Base-by-base conservation (phyloP, 1,140 invertebrate genomes). In the Onthophagus taurus region DNA sequence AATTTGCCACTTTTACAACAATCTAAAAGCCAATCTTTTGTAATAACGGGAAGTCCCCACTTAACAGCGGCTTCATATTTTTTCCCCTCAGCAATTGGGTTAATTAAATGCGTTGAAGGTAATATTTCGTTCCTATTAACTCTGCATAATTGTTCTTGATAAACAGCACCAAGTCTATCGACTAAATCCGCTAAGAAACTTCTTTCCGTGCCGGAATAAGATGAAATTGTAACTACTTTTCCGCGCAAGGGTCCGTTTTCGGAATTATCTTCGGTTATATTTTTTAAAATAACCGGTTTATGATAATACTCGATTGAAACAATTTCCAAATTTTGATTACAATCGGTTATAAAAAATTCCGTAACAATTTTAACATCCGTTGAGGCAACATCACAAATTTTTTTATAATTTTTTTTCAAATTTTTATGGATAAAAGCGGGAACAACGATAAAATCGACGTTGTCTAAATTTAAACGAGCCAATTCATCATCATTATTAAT, bases 51-150 rank as follows among this genome's bases (percentile, higher is more conserved):
- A 37, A 89, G 58, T 12, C 74, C 74, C 90, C 89, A 95, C 58
- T 86, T 87, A 1, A 85, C 61, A 1, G 89, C 85, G 6, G 85
- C 89, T 23, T 66, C 62, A 64, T 89, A 93, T 60, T 95, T 95
- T 35, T 79, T 77, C 0, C 89, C 88, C 45, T 69, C 69, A 0
- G 85, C 64, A 0, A 65, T 65, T 6, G 79, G 77, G 45, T 85
- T 87, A 16, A 93, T 66, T 1, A 95, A 70, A 65, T 90, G 88
- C 0, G 86, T 90, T 5, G 75, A 78, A 0, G 72, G 71, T 5
- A 69, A 37, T 1, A 77, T 64, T 18, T 67, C 69, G 30, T 65
- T 63, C 44, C 71, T 71, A 9, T 63, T 65, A 48, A 71, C 71
- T 13, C 73, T 64, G 2, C 75, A 73, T 60, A 83, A 80, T 49